Base-by-base conservation (phyloP, 2,888 invertebrate species). In the Epinotia brunnichana region DNA sequence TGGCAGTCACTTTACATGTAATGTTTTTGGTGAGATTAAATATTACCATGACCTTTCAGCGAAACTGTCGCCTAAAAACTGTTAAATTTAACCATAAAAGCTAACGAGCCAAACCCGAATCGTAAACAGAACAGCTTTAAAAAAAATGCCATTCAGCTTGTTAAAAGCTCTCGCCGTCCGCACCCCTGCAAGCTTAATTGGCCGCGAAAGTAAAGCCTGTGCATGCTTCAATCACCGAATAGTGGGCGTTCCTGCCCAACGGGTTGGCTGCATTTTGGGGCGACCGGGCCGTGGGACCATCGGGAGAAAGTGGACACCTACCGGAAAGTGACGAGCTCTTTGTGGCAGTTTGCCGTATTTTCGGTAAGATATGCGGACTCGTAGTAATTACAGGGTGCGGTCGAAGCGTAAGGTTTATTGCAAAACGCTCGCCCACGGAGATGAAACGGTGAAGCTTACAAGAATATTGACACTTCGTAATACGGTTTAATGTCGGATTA, bases 191-290 rank as follows among this genome's bases (percentile, higher is more conserved):
- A 51, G 44, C 73, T 75, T 77, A 76, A 76, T 77, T 76, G 75
- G 75, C 70, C 73, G 77, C 77, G 75, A 77, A 76, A 77, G 75
- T 77, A 74, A 75, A 75, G 71, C 66, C 59, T 24, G 70, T 60
- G 41, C 84, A 86, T 83, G 87, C 79, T 90, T 91, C 89, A 92
- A 92, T 92, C 90, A 88, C 85, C 85, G 81, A 83, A 83, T 81
- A 81, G 91, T 91, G 92, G 92, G 91, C 90, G 92, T 90, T 91
- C 90, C 91, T 81, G 87, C 79, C 82, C 78, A 85, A 87, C 89
- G 80, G 83, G 90, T 86, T 84, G 80, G 76, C 44, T 74, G 77
- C 75, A 81, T 84, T 84, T 82, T 78, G 82, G 80, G 81, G 77
- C 87, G 90, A 88, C 88, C 88, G 82, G 86, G 91, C 84, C 91